Conservation (phyloP, 2,797 vertebrate species). For the Erithacus rubecula region DNA sequence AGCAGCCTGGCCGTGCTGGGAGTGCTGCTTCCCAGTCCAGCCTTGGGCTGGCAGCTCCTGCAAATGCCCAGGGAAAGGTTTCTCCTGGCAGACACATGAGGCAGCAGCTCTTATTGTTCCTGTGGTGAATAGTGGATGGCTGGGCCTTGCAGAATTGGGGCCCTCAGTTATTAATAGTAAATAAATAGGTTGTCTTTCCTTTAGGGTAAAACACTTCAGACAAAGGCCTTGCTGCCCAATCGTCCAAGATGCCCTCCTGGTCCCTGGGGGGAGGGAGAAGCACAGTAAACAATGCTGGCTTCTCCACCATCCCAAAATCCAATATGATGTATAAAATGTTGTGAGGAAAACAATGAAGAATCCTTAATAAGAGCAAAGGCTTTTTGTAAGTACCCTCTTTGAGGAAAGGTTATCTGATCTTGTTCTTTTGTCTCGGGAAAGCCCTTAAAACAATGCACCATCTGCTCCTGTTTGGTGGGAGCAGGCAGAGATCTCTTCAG, state of each 20-base stretch:
- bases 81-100: background rate
- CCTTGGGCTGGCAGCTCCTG: background rate
- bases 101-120: background rate
- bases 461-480: slow-evolving; percentile 62
- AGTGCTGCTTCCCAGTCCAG: background rate
- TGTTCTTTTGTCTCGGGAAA: slow-evolving; percentile 61
- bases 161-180: background rate
- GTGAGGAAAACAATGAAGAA: slow-evolving; percentile 55
- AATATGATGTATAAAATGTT: slow-evolving; percentile 35
- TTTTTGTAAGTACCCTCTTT: slow-evolving; percentile 60
- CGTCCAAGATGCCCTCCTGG: background rate
- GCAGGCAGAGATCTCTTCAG: slow-evolving; percentile 20
- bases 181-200: background rate
- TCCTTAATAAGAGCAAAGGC: slow-evolving; percentile 56
- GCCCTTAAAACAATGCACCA: slow-evolving; percentile 70
- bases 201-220: background rate
- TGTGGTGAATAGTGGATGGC: background rate
- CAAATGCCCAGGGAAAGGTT: background rate
- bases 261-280: background rate
- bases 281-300: slow-evolving; percentile 41
- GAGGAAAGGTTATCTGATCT: slow-evolving; percentile 66
- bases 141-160: background rate
- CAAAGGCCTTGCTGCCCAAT: background rate
- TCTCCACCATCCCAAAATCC: slow-evolving; percentile 48
- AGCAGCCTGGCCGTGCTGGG: background rate